A percentile compares a stretch with the other conserved stretches of the same genome.
These are phyloP conservation scores for Monarcha castaneiventris DNA, from an alignment of 2,113 vertebrate species.

Conservation along the genomic window DNA sequence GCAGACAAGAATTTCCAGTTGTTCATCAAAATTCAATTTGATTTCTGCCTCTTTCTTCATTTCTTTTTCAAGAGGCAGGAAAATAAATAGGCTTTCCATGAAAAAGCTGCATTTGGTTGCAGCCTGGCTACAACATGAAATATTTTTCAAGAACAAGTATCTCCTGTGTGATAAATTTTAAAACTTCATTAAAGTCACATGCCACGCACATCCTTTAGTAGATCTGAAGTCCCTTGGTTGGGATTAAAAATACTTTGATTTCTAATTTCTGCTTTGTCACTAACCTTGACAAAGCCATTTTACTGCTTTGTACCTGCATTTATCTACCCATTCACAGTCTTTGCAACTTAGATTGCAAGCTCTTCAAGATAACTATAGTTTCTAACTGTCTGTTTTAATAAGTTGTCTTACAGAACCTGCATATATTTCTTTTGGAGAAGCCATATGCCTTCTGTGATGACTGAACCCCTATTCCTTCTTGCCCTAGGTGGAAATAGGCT, in stretches of 20 bases:
- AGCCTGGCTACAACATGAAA: background rate
- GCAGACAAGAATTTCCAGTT: background rate
- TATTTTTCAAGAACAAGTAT: background rate
- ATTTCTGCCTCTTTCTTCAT: background rate
- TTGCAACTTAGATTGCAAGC: background rate
- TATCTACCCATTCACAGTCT: background rate
- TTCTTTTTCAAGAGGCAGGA: background rate
- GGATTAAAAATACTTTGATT: background rate
- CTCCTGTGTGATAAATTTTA: background rate
- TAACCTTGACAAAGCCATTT: background rate
- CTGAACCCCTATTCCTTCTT: background rate
- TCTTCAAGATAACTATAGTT: background rate
- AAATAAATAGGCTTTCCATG: background rate
- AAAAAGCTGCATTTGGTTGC: background rate
- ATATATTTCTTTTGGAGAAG: background rate
- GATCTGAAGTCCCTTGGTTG: background rate
- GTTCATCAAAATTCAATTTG: slow-evolving; percentile 12
- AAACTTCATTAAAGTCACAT: background rate
- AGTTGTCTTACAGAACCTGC: background rate
- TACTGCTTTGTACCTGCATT: background rate
- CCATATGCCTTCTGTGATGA: background rate
- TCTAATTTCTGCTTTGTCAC: background rate
- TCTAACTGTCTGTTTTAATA: background rate
- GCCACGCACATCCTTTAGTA: background rate
- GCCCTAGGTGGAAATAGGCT: background rate